Evolutionary conservation across 2,113 vertebrate genomes (phyloP).

Genomic region (Indicator indicator): DNA sequence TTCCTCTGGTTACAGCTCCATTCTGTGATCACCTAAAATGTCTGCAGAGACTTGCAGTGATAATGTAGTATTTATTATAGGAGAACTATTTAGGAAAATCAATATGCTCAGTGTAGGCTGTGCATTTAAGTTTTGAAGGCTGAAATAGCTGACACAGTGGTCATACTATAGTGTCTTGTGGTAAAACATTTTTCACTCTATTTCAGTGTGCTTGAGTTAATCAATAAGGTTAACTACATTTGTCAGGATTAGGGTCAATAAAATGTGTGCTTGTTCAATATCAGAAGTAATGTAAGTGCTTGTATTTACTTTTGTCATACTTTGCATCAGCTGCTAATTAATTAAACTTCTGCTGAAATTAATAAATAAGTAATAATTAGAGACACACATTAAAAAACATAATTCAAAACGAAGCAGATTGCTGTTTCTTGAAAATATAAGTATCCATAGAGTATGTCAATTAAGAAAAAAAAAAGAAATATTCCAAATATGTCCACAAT

Average conservation of each 20-base stretch:
- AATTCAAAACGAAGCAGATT: constrained; percentile 76
- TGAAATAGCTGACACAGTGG: constrained; percentile 76
- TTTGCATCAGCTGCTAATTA: constrained; percentile 77
- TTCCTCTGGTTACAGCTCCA: constrained; percentile 82
- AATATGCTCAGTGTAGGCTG: constrained; percentile 76
- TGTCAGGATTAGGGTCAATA: constrained; percentile 72
- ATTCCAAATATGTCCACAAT: constrained; percentile 83
- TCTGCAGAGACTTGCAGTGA: constrained; percentile 76
- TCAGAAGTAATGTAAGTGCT: constrained; percentile 60
- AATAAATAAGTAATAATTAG: constrained; percentile 82
- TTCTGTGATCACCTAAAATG: constrained; percentile 81
- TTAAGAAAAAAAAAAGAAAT: constrained; percentile 80
- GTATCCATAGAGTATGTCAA: constrained; percentile 78
- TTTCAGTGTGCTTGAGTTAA: constrained; percentile 78
- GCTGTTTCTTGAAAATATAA: constrained; percentile 78
- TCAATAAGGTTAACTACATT: constrained; percentile 81
- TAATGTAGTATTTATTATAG: constrained; percentile 85
- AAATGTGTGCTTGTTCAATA: constrained; percentile 69
- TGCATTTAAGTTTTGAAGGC: constrained; percentile 77
- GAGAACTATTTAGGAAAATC: constrained; percentile 79
- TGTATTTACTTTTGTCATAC: constrained; percentile 76
- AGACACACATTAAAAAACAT: constrained; percentile 75
- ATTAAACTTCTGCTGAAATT: constrained; percentile 76
- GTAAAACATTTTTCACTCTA: constrained; percentile 83
- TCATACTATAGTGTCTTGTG: constrained; percentile 77